Evolutionary conservation across 1,140 invertebrate genomes (phyloP).

Genomic region (Panagrolaimus sp.): DNA sequence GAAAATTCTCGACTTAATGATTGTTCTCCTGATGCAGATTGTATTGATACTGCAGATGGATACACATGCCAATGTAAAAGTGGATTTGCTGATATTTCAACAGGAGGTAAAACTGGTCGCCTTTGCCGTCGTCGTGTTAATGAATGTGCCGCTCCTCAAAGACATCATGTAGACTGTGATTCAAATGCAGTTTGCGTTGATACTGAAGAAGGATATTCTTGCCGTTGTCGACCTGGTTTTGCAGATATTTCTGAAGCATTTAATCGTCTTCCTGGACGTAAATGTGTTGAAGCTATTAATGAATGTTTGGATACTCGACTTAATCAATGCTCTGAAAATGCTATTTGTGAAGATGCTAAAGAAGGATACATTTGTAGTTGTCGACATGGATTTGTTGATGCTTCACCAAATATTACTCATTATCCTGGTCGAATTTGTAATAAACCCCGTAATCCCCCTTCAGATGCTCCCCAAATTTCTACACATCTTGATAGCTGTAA

Average conservation of each 20-base stretch:
- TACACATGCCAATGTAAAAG: slow-evolving; percentile 52
- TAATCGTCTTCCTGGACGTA: slow-evolving; percentile 49
- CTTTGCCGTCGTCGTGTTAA: slow-evolving; percentile 49
- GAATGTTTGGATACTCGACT: slow-evolving; percentile 76
- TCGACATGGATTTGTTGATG: slow-evolving; percentile 49
- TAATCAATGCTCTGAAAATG: slow-evolving; percentile 82
- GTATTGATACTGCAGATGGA: slow-evolving; percentile 52
- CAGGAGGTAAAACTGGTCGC: slow-evolving; percentile 37
- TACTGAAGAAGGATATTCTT: slow-evolving; percentile 51
- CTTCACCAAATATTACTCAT: slow-evolving; percentile 48
- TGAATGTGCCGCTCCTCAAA: slow-evolving; percentile 44
- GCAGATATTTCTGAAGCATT: slow-evolving; percentile 57
- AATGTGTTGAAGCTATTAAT: slow-evolving; percentile 69
- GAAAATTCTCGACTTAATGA: slow-evolving; percentile 43
- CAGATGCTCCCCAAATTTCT: slow-evolving; percentile 21
- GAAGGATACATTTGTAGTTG: slow-evolving; percentile 46
- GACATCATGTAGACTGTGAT: slow-evolving; percentile 51
- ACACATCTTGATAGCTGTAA: slow-evolving; percentile 41
- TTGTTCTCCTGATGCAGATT: slow-evolving; percentile 50
- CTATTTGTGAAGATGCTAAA: slow-evolving; percentile 72
- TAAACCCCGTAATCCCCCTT: slow-evolving; percentile 41
- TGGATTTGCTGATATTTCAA: slow-evolving; percentile 54
- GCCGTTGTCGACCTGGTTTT: slow-evolving; percentile 56
- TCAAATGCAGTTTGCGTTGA: slow-evolving; percentile 54
- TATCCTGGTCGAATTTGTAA: slow-evolving; percentile 55